Base-by-base conservation (phyloP, 2,113 vertebrate species). In the Sardina pilchardus region DNA sequence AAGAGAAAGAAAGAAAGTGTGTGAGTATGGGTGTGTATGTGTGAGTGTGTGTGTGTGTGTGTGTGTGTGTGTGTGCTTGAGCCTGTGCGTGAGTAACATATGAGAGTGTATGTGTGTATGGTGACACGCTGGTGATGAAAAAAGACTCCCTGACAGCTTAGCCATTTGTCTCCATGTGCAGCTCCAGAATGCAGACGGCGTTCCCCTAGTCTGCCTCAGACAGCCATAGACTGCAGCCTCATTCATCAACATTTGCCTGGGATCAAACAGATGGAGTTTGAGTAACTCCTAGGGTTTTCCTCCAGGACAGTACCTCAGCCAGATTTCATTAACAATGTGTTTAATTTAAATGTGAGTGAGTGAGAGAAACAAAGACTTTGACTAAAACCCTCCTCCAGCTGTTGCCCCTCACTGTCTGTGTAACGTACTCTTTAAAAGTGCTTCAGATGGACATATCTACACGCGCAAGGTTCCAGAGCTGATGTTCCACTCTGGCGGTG, bases 261-360 rank as follows among this genome's bases (percentile, higher is more conserved):
- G 42, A 91, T 90, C 90, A 90, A 93, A 93, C 93, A 94, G 91
- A 93, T 93, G 91, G 92, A 89, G 89, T 91, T 91, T 89, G 89
- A 89, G 88, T 85, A 91, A 90, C 91, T 92, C 92, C 83, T 88
- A 87, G 59, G 9, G 88, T 82, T 90, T 67, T 67, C 91, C 88
- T 1, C 85, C 91, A 91, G 91, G 87, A 88, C 53, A 91, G 91
- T 89, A 30, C 63, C n/a, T 91, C 88, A 91, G 89, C 88, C 89
- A 86, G 85, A 88, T 88, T 91, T 82, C 86, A 90, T 81, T 67
- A 45, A 83, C 88, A 93, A 88, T 45, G 87, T 78, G 36, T 56
- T 47, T 81, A 10, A 81, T 84, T 44, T 81, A 63, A 87, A 80
- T 81, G 89, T 42, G 26, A 81, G 63, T 71, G 44, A 80, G 36